phyloP scores from a whole-genome alignment of 2,797 vertebrate genomes.

The Huso huso region DNA sequence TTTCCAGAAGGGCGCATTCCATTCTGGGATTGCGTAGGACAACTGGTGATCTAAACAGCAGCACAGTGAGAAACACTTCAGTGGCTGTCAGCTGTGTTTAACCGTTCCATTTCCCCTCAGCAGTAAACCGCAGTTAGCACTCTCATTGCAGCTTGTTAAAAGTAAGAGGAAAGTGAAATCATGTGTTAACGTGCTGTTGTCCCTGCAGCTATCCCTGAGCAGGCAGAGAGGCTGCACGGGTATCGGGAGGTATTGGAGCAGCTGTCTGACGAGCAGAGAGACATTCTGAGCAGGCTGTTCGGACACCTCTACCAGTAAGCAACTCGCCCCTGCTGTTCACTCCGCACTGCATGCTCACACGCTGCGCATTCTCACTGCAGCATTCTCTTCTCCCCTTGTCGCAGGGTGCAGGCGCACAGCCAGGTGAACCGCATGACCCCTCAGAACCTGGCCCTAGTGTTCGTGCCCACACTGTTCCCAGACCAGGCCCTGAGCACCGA shows the following conservation, averaged over 20 bases:
- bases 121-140: no score
- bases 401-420: slow-evolving; percentile 58
- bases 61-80: no score
- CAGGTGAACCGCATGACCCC: slow-evolving; percentile 58
- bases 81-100: no score
- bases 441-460: slow-evolving; percentile 59
- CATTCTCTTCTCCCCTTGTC: background rate
- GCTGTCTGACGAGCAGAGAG: slow-evolving; percentile 44
- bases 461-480: slow-evolving; percentile 55
- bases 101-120: no score
- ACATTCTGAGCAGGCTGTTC: slow-evolving; percentile 45
- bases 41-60: no score
- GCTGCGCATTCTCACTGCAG: no score
- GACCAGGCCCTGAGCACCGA: slow-evolving; percentile 41
- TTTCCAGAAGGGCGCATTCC: no score
- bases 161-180: background rate
- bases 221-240: slow-evolving; percentile 32
- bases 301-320: slow-evolving; percentile 59
- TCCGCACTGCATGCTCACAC: no score
- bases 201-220: slow-evolving; percentile 39
- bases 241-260: slow-evolving; percentile 40
- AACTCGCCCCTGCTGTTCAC: background rate
- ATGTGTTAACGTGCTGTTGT: background rate
- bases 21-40: no score
- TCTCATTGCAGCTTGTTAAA: background rate